Percentiles rank a stretch among this genome's conserved stretches.
Conservation (phyloP, 2,888 invertebrate species). For the Trichogramma dendrolimi region DNA sequence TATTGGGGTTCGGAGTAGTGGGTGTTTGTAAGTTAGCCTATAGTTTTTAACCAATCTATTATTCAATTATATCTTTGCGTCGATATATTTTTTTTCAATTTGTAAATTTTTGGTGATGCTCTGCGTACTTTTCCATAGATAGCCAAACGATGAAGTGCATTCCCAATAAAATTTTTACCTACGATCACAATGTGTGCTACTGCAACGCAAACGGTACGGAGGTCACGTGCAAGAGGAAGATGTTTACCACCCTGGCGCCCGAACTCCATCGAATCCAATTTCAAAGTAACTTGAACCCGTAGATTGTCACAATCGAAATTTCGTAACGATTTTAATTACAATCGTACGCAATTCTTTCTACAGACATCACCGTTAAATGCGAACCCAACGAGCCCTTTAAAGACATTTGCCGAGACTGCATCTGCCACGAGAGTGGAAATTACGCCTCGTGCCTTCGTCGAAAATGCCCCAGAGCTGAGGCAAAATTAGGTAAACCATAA, state of each 20-base stretch:
- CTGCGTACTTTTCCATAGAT: too few species aligned
- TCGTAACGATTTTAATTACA: too few species aligned
- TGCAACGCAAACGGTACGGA: constrained; percentile 9
- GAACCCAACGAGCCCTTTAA: neutral
- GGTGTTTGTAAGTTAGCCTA: too few species aligned
- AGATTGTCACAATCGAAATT: too few species aligned
- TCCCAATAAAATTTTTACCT: constrained; percentile 9
- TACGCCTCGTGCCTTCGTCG: neutral
- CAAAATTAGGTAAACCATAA: too few species aligned
- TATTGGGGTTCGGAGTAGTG: too few species aligned
- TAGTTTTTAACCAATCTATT: too few species aligned
- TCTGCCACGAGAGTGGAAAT: constrained; percentile 5
- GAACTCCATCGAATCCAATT: constrained; percentile 11
- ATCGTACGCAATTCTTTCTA: neutral
- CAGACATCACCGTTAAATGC: constrained; percentile 8
- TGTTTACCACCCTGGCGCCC: constrained; percentile 4
- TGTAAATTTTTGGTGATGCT: too few species aligned
- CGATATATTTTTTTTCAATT: too few species aligned
- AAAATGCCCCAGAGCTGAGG: neutral
- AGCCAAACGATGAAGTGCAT: constrained; percentile 13
- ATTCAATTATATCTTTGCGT: too few species aligned
- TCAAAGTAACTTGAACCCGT: constrained; percentile 11
- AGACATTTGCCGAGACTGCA: neutral
- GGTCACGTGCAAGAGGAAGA: constrained; percentile 11
- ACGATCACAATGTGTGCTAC: constrained; percentile 19